Percentiles rank a stretch among this genome's conserved stretches.
Conservation (phyloP, 2,797 vertebrate genomes). For the Eulemur rubriventer region DNA sequence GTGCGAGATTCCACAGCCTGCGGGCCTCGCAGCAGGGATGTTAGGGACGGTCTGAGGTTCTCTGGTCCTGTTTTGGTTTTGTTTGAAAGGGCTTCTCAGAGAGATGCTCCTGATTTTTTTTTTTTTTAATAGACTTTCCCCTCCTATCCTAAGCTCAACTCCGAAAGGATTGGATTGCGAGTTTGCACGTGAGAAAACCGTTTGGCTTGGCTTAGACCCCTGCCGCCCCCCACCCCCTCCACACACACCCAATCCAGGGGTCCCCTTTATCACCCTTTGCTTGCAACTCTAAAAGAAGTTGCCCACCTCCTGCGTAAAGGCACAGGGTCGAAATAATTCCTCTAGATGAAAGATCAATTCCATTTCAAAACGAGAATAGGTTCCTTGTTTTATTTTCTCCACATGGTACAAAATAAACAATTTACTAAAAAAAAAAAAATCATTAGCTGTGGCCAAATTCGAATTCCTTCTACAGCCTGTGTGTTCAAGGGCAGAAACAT, state of each 20-base stretch:
- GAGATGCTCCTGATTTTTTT: slow-evolving; percentile 62
- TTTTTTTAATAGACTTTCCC: slow-evolving; percentile 47
- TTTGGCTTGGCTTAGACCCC: slow-evolving; percentile 70
- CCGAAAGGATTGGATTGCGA: slow-evolving; percentile 77
- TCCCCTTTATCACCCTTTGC: slow-evolving; percentile 73
- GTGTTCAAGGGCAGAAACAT: slow-evolving; percentile 74
- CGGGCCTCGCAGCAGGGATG: slow-evolving; percentile 68
- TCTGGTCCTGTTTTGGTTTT: slow-evolving; percentile 66
- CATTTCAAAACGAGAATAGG: slow-evolving; percentile 76
- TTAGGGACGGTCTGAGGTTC: slow-evolving; percentile 54
- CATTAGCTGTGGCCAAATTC: slow-evolving; percentile 61
- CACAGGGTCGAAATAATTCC: slow-evolving; percentile 78
- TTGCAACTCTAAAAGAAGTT: slow-evolving; percentile 79
- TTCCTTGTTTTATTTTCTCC: slow-evolving; percentile 38
- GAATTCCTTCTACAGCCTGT: slow-evolving; percentile 61
- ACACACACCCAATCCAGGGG: slow-evolving; percentile 58
- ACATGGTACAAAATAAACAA: slow-evolving; percentile 74
- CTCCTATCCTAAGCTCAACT: slow-evolving; percentile 65
- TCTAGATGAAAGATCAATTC: slow-evolving; percentile 82
- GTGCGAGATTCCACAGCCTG: slow-evolving; percentile 68
- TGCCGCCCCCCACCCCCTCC: slow-evolving; percentile 45
- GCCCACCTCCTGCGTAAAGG: slow-evolving; percentile 66
- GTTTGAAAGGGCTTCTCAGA: slow-evolving; percentile 66
- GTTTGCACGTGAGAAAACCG: slow-evolving; percentile 74
- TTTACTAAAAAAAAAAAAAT: slow-evolving; percentile 37